Evolutionary conservation across 2,888 invertebrate species (phyloP).

Genomic region (Toxonevra muliebris): DNA sequence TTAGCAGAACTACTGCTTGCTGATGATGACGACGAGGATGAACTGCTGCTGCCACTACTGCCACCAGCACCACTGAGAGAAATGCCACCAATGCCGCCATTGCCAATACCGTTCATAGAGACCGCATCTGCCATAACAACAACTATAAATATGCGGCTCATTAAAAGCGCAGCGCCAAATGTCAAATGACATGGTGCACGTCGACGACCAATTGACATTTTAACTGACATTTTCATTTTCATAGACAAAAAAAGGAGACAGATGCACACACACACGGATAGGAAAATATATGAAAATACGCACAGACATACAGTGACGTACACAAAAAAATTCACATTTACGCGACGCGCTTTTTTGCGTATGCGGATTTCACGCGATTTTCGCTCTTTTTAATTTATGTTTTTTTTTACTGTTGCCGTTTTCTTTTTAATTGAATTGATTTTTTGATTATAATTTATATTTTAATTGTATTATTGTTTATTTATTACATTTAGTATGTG

Average conservation of each 20-base stretch:
- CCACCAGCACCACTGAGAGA: slow-evolving; percentile 19
- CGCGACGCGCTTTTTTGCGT: too few relatives aligned
- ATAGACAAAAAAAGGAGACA: slow-evolving; percentile 21
- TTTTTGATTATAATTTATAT: too few relatives aligned
- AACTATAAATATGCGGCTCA: slow-evolving; percentile 32
- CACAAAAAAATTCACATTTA: too few relatives aligned
- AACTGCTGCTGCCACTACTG: slow-evolving; percentile 37
- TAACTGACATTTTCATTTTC: slow-evolving; percentile 24
- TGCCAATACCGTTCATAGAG: slow-evolving; percentile 11
- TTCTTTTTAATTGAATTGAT: too few relatives aligned
- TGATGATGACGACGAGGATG: slow-evolving; percentile 31
- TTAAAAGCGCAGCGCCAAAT: slow-evolving; percentile 12
- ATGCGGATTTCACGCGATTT: too few relatives aligned
- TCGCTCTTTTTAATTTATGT: too few relatives aligned
- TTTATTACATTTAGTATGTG: too few relatives aligned
- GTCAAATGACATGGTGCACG: slow-evolving; percentile 20
- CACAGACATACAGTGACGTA: too few relatives aligned
- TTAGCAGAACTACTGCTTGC: slow-evolving; percentile 49
- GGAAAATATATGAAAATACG: too few relatives aligned
- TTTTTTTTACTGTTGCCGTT: too few relatives aligned
- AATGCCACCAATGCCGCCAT: slow-evolving; percentile 18
- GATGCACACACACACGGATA: background rate
- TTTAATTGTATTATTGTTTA: too few relatives aligned
- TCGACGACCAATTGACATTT: slow-evolving; percentile 18
- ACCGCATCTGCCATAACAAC: slow-evolving; percentile 25